Percentiles rank a stretch among this genome's conserved stretches.
phyloP scores from a whole-genome alignment of 1,140 invertebrate genomes.

The Neodiprion virginianus region DNA sequence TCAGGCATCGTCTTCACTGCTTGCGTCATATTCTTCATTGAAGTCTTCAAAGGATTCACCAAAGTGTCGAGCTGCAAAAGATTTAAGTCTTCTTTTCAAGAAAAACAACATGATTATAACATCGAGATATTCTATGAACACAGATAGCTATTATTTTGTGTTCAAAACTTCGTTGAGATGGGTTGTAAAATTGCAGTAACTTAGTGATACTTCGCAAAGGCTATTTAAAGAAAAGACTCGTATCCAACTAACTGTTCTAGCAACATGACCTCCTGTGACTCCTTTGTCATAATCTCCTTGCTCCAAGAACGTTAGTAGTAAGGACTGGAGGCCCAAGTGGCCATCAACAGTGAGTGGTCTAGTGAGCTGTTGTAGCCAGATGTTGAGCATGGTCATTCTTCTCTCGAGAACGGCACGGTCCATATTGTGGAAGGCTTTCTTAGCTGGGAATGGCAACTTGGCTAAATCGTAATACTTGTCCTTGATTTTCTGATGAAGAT shows the following conservation, averaged over 20 bases:
- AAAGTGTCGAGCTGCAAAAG: conserved; percentile 73
- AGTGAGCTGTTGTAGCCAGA: conserved; percentile 78
- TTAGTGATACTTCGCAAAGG: neutral
- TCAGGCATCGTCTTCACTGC: conserved; percentile 83
- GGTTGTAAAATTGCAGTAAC: neutral
- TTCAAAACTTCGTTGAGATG: conserved; percentile 12
- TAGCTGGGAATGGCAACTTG: conserved; percentile 86
- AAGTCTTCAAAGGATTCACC: conserved; percentile 83
- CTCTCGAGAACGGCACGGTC: conserved; percentile 86
- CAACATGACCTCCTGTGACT: conserved; percentile 66
- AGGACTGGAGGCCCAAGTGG: conserved; percentile 71
- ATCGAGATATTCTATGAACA: too few relatives aligned
- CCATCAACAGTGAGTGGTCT: conserved; percentile 68
- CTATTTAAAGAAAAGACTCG: conserved; percentile 20
- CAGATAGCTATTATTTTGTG: conserved; percentile 9
- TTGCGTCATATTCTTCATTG: conserved; percentile 78
- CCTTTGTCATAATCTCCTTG: conserved; percentile 80
- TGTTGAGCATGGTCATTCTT: conserved; percentile 84
- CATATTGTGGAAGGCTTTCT: conserved; percentile 94
- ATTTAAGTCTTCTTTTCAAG: neutral
- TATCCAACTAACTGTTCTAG: conserved; percentile 62
- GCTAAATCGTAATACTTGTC: conserved; percentile 82
- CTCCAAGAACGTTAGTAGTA: conserved; percentile 80
- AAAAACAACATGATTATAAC: too few relatives aligned
- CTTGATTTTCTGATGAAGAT: conserved; percentile 80